A percentile compares a stretch with the other conserved stretches of the same genome.
These are phyloP conservation scores for Teleogryllus oceanicus DNA, from an alignment of 2,888 invertebrate genomes.

Conservation along the genomic window DNA sequence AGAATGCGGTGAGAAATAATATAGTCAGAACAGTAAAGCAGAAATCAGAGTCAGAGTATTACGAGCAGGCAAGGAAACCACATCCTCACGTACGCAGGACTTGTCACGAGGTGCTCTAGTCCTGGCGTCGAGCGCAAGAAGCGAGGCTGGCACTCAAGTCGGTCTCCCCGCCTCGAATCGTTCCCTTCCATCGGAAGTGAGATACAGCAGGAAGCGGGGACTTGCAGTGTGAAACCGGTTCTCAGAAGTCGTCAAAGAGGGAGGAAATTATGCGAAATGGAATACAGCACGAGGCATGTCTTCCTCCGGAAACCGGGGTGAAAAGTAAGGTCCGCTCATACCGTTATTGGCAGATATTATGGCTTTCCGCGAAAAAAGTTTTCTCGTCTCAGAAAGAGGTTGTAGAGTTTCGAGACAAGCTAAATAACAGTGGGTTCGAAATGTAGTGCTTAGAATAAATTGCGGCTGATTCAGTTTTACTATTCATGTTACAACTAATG, in stretches of 20 bases:
- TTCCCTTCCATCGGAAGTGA: neutral
- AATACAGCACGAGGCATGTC: neutral
- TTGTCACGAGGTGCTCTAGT: neutral
- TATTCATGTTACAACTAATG: no score
- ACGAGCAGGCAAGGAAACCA: no score
- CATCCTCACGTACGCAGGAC: neutral
- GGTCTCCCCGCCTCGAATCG: no score
- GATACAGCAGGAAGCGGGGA: neutral
- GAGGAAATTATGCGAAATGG: neutral
- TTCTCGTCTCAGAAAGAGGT: no score
- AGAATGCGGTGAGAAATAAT: no score
- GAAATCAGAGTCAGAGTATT: no score
- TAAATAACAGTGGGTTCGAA: no score
- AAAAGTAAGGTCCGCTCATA: neutral
- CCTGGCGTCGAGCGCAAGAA: neutral
- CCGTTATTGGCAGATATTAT: slow-evolving; percentile 4
- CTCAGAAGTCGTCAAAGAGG: neutral
- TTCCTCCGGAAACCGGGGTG: neutral
- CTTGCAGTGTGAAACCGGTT: neutral
- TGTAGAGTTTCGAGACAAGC: no score
- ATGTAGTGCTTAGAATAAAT: no score
- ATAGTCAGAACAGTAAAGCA: no score
- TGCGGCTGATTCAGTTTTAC: no score
- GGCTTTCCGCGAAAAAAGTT: neutral
- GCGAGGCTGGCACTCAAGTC: neutral